These are phyloP conservation scores for Psilanteris sp. DNA, from an alignment of 1,140 invertebrate genomes.

Conservation along the genomic window DNA sequence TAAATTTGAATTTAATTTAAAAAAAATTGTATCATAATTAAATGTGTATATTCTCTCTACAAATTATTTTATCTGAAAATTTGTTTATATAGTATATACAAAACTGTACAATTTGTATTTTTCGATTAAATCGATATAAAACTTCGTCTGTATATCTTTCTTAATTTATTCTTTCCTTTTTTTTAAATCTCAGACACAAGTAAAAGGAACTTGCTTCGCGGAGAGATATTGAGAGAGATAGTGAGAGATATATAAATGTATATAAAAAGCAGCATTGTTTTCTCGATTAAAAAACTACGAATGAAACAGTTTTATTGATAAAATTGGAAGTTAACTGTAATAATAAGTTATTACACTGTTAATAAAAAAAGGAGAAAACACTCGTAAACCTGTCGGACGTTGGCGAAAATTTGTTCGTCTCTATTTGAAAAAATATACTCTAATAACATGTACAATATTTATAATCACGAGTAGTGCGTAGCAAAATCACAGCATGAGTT, in stretches of 20 bases:
- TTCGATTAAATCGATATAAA: conserved; percentile 61
- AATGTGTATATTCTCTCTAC: conserved; percentile 1
- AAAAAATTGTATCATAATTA: too few relatives aligned
- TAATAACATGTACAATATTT: conserved; percentile 65
- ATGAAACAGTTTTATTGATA: neutral
- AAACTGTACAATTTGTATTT: conserved; percentile 68
- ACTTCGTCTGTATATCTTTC: conserved; percentile 18
- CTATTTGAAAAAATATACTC: conserved; percentile 64
- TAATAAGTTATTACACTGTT: conserved; percentile 3
- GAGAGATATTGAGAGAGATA: neutral
- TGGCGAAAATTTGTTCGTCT: conserved; percentile 58
- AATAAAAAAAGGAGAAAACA: conserved; percentile 36
- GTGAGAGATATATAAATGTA: neutral
- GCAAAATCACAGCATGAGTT: neutral
- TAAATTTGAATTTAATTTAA: too few relatives aligned
- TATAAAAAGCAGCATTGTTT: conserved; percentile 11
- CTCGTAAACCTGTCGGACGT: conserved; percentile 48
- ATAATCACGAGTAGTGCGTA: conserved; percentile 23
- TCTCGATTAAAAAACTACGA: neutral
- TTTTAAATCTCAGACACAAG: conserved; percentile 28
- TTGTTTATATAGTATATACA: conserved; percentile 63
- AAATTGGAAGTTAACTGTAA: conserved; percentile 12
- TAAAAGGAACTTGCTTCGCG: conserved; percentile 7
- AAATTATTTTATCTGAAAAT: conserved; percentile 30
- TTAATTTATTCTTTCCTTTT: too few relatives aligned